Evolutionary conservation across 2,797 vertebrate species (phyloP).

Genomic region (Bradypus variegatus): DNA sequence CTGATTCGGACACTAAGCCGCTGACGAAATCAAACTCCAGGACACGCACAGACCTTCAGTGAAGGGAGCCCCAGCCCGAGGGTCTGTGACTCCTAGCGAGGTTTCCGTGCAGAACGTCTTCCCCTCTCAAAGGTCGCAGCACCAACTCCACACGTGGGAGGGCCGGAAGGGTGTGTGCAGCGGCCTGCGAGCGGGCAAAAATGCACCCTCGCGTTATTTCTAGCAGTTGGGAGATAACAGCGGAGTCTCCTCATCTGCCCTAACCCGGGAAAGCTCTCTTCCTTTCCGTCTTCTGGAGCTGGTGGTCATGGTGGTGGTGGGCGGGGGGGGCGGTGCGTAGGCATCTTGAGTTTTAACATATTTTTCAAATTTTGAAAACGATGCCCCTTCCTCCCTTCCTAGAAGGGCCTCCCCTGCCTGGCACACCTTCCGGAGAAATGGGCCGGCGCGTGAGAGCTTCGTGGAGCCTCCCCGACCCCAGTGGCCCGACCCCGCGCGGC

Average conservation of each 20-base stretch:
- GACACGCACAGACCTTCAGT: accelerated
- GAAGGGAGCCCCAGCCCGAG: too few species aligned
- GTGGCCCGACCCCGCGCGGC: too few species aligned
- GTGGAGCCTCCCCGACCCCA: neutral
- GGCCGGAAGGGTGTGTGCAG: neutral
- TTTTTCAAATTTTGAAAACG: neutral
- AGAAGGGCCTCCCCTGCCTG: neutral
- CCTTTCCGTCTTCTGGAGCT: neutral
- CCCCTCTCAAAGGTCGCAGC: neutral
- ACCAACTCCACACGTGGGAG: neutral
- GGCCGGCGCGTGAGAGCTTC: too few species aligned
- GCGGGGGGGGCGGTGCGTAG: accelerated
- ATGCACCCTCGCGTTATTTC: neutral
- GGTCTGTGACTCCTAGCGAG: neutral
- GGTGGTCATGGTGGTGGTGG: too few species aligned
- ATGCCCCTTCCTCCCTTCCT: neutral
- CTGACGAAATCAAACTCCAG: neutral
- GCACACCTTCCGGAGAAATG: neutral
- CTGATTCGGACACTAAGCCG: neutral
- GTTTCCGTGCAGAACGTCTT: accelerated
- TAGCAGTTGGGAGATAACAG: neutral
- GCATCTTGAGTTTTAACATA: neutral
- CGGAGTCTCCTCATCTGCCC: neutral
- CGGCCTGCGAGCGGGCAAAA: neutral
- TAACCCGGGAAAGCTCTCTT: neutral